Evolutionary conservation across 2,797 vertebrate genomes (phyloP), one percentile per base, ranked within the genome.

Genomic region (Sciurus carolinensis): DNA sequence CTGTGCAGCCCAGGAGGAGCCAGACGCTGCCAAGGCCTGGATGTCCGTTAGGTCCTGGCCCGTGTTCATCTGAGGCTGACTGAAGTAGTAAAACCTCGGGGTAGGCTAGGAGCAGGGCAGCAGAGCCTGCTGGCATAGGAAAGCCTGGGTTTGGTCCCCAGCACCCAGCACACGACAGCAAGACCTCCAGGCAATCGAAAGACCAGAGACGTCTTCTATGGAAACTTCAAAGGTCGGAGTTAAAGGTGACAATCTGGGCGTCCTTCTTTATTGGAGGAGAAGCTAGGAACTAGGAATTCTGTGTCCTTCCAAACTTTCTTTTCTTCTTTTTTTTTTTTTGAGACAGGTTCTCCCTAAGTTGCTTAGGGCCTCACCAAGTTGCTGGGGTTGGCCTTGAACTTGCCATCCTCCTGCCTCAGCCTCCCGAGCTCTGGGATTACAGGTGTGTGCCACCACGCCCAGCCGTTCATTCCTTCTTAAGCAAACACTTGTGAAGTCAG

Each of bases 191-290:
- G 47, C 81, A 90, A 24, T 39, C 66, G 47, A 22, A 79, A 57
- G 20, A 33, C 57, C 47, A 22, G 64, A 92, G n/a, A 44, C 87
- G 54, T 66, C 80, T 93, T 76, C 77, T 92, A 80, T 3, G 52
- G 33, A 90, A 82, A 73, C 47, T 67, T 52, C 44, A 64, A 95
- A 93, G 39, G 71, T 88, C 69, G 64, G 15, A 62, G 28, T 85
- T 84, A 86, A 97, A 94, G 83, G 24, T 91, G 72, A 79, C 36
- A 22, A 18, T 86, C 64, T 83, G 30, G 36, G 85, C 47, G 67
- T 91, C 39, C 84, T 93, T 59, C 76, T 72, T 59, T 44, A 22
- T 6, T 47, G 50, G 77, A 94, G 67, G 54, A 80, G 24, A 72
- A 26, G 22, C 13, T 10, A 44, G 73, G 36, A 87, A 75, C 59